Evolutionary conservation across 2,888 invertebrate genomes (phyloP).

Genomic region (Rhagonycha lutea): DNA sequence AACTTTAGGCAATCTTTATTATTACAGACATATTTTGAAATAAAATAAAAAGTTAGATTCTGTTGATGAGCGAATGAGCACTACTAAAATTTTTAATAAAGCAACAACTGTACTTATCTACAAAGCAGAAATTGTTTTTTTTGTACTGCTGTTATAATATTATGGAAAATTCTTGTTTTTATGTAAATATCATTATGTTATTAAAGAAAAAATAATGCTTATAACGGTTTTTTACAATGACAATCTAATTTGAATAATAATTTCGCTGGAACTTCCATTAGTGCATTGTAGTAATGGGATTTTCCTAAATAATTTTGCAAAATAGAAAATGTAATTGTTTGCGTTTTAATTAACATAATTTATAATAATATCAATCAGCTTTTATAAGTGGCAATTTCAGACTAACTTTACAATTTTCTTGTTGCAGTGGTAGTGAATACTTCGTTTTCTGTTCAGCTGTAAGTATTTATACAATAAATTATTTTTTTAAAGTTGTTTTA

Average conservation of each 20-base stretch:
- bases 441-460: not conserved
- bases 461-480: not conserved
- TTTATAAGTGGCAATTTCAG: not conserved
- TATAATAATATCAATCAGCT: not conserved
- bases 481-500: not conserved
- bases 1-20: no score
- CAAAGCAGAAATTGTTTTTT: no score
- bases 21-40: no score
- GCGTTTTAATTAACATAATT: not conserved
- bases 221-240: not conserved
- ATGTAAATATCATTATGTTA: not conserved
- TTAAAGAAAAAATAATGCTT: not conserved
- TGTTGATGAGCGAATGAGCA: no score
- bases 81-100: no score
- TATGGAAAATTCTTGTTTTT: no score
- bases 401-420: not conserved
- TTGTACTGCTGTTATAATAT: no score
- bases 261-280: not conserved
- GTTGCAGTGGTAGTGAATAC: not conserved
- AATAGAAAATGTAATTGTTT: not conserved
- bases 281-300: not conserved
- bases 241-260: not conserved
- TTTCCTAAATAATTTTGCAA: not conserved
- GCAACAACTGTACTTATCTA: no score
- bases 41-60: no score